Evolutionary conservation across 2,888 invertebrate genomes (phyloP).

Genomic region (Agonopterix heracliana): DNA sequence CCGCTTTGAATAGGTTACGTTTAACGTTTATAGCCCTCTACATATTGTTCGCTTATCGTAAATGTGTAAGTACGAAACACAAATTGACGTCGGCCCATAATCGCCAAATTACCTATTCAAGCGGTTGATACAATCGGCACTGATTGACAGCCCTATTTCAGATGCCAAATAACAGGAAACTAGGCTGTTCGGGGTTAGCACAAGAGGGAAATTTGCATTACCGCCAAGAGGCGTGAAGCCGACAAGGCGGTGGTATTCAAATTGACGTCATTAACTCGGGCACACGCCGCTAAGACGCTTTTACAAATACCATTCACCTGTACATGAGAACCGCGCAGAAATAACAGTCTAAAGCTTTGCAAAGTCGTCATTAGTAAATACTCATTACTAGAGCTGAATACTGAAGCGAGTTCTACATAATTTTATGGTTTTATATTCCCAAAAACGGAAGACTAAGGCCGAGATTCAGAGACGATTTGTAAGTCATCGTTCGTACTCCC

Average conservation of each 20-base stretch:
- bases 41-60: constrained; percentile 4
- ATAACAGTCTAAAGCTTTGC: constrained; percentile 7
- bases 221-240: constrained; percentile 35
- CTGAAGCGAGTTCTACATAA: constrained; percentile 1
- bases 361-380: constrained; percentile 16
- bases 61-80: constrained; percentile 19
- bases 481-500: too few species aligned
- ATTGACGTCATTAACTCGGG: constrained; percentile 54
- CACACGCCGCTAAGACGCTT: constrained; percentile 26
- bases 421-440: too few species aligned
- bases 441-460: too few species aligned
- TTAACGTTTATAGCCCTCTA: too few species aligned
- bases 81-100: constrained; percentile 21
- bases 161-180: constrained; percentile 51
- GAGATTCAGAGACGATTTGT: too few species aligned
- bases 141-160: constrained; percentile 52
- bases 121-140: constrained; percentile 27
- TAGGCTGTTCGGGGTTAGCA: constrained; percentile 34
- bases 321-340: background rate
- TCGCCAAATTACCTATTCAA: constrained; percentile 29
- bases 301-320: constrained; percentile 2
- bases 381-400: background rate
- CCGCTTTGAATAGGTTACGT: too few species aligned
- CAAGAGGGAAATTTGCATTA: constrained; percentile 49
- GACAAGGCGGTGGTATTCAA: constrained; percentile 51